Conservation (phyloP, 2,888 invertebrate species). For the Ellobium chinense region DNA sequence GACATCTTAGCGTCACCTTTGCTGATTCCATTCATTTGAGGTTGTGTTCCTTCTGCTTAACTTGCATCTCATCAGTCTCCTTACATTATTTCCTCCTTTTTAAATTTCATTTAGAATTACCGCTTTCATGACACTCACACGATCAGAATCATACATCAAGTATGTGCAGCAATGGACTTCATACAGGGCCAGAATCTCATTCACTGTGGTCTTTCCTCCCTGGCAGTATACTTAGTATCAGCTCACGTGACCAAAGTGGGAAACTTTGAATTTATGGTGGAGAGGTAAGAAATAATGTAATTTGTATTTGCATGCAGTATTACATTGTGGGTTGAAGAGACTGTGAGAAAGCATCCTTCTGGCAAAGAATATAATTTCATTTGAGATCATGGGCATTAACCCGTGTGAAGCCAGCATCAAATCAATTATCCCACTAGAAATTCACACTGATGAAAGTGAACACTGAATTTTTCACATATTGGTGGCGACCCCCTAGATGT, state of each 20-base stretch:
- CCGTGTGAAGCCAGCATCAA: too few species aligned
- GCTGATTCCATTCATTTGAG: too few species aligned
- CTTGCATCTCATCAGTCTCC: too few species aligned
- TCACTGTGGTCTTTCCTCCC: conserved; percentile 79
- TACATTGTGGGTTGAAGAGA: not conserved
- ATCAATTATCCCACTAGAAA: too few species aligned
- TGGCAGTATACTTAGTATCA: conserved; percentile 78
- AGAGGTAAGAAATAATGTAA: conserved; percentile 57
- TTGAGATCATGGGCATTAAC: too few species aligned
- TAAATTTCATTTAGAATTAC: not conserved
- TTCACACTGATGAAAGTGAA: too few species aligned
- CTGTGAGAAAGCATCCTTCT: too few species aligned
- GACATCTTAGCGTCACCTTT: too few species aligned
- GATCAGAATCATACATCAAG: conserved; percentile 71
- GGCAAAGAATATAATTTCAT: too few species aligned
- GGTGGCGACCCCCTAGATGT: too few species aligned
- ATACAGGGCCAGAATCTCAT: conserved; percentile 79
- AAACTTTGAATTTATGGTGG: conserved; percentile 79
- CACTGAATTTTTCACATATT: too few species aligned
- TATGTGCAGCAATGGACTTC: conserved; percentile 79
- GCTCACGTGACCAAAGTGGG: conserved; percentile 78
- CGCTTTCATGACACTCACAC: not conserved
- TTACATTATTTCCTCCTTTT: not conserved
- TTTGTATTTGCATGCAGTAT: not conserved
- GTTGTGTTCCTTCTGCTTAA: too few species aligned